A percentile compares a stretch with the other conserved stretches of the same genome.
Conservation (phyloP, 2,113 vertebrate genomes). For the Phyllopteryx taeniolatus region DNA sequence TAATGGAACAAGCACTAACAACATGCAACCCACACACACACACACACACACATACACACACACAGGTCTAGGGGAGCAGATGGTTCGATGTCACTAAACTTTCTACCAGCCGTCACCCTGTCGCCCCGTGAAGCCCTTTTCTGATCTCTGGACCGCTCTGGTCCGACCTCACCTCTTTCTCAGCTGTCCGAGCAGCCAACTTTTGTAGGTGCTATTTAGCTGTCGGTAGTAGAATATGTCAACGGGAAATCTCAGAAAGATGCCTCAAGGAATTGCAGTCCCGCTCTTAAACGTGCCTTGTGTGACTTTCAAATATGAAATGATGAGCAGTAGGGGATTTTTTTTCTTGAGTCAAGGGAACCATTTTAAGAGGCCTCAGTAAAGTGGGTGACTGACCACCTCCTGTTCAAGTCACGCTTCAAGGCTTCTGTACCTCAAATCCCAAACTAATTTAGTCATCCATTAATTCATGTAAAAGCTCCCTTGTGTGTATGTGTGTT, state of each 20-base stretch:
- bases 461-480: no score
- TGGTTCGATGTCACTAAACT: slow-evolving; percentile 15
- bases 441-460: no score
- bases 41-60: neutral
- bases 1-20: no score
- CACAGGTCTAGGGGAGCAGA: slow-evolving; percentile 27
- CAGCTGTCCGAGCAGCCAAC: neutral
- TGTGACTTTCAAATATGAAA: neutral
- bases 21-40: neutral
- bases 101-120: slow-evolving; percentile 8
- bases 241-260: neutral
- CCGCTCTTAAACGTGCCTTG: neutral
- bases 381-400: no score
- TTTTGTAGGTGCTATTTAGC: neutral
- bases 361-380: no score
- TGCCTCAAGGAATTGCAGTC: neutral
- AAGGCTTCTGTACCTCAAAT: no score
- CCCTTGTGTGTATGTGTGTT: neutral
- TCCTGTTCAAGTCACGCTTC: no score
- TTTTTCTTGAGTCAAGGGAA: no score
- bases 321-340: no score
- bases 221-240: neutral
- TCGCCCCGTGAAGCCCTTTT: slow-evolving; percentile 5
- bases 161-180: neutral
- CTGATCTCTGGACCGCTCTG: slow-evolving; percentile 3